These are phyloP conservation scores for Ptychodera flava DNA, from an alignment of 35 echinoderm and acorn worm species.

Conservation along the genomic window DNA sequence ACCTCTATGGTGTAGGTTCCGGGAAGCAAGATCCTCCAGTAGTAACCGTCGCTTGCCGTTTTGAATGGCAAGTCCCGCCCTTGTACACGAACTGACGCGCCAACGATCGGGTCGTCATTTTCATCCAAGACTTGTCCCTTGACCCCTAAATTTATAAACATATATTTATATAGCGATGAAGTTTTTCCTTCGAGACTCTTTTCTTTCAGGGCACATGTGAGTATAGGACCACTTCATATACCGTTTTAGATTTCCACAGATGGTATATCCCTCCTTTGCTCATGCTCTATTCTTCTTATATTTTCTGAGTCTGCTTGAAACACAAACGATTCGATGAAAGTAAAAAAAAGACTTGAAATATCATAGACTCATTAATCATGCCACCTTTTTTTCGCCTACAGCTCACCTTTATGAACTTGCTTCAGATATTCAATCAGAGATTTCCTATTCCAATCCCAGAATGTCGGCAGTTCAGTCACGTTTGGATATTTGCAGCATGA, in stretches of 20 bases:
- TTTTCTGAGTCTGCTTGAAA: neutral
- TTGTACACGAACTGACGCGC: conserved; percentile 48
- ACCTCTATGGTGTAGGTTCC: conserved; percentile 59
- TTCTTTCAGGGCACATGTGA: neutral
- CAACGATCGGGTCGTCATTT: neutral
- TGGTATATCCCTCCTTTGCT: neutral
- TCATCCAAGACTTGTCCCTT: conserved; percentile 55
- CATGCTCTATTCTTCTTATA: no score
- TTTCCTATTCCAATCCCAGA: conserved; percentile 60
- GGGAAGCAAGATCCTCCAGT: conserved; percentile 75
- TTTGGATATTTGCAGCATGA: conserved; percentile 79
- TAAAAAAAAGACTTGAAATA: neutral
- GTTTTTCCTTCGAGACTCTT: neutral
- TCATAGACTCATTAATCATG: neutral
- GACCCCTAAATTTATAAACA: conserved; percentile 30
- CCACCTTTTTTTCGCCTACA: no score
- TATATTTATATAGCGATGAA: neutral
- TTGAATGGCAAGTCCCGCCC: conserved; percentile 20
- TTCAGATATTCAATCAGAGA: conserved; percentile 60
- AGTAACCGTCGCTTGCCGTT: conserved; percentile 47
- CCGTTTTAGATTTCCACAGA: no score
- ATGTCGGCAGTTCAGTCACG: conserved; percentile 11
- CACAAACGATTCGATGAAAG: neutral
- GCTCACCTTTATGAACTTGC: conserved; percentile 76
- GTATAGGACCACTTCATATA: neutral